Conservation (phyloP, 2,797 vertebrate species). For the Pagetopsis macropterus region DNA sequence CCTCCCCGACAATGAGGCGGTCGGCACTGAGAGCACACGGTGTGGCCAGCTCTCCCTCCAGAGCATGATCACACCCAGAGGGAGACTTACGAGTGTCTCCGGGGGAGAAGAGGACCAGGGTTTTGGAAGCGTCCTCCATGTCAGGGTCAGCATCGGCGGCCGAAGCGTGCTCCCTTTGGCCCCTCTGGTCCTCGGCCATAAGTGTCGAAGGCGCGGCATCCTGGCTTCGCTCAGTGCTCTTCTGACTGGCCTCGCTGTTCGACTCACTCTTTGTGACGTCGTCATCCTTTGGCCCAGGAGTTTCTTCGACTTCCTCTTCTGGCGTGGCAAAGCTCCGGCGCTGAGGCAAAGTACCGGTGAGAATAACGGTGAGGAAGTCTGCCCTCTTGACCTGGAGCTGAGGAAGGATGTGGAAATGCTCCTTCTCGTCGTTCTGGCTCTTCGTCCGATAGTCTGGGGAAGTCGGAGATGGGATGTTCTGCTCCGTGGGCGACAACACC, state of each 20-base stretch:
- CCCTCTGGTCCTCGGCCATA: constrained; percentile 92
- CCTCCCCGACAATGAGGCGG: constrained; percentile 81
- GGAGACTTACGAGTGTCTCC: constrained; percentile 94
- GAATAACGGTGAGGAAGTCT: constrained; percentile 91
- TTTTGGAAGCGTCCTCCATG: constrained; percentile 96
- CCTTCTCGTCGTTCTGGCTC: constrained; percentile 87
- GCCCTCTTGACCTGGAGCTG: constrained; percentile 87
- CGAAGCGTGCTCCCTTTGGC: constrained; percentile 86
- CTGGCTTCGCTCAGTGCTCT: constrained; percentile 92
- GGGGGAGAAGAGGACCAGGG: constrained; percentile 95
- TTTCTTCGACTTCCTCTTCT: constrained; percentile 68
- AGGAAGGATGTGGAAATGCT: constrained; percentile 85
- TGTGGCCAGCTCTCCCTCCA: constrained; percentile 88
- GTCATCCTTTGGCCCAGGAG: constrained; percentile 81
- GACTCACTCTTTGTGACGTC: constrained; percentile 86
- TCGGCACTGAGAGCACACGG: constrained; percentile 86
- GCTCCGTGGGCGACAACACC: constrained; percentile 65
- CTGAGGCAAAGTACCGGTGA: constrained; percentile 85
- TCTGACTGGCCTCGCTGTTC: constrained; percentile 91
- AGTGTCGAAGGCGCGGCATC: constrained; percentile 89
- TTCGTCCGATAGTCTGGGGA: constrained; percentile 83
- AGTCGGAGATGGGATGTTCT: constrained; percentile 44
- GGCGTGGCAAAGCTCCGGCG: constrained; percentile 84
- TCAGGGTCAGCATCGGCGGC: constrained; percentile 92
- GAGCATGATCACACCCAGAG: constrained; percentile 82